phyloP scores from a whole-genome alignment of 2,888 invertebrate genomes.

The Parasteatoda lunata region DNA sequence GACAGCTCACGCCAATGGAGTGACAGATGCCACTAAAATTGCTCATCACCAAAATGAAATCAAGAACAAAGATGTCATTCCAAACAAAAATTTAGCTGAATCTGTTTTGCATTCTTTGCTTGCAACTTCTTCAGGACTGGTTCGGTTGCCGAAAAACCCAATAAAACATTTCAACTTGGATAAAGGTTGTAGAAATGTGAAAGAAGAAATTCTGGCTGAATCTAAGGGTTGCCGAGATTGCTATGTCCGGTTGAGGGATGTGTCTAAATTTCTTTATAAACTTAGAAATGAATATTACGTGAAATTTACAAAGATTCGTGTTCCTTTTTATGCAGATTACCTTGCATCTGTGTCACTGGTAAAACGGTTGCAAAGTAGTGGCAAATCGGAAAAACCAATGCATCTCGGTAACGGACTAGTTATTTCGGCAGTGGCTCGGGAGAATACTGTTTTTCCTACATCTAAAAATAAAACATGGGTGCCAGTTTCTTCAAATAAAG shows the following conservation, averaged over 20 bases:
- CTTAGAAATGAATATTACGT: slow-evolving; percentile 16
- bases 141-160: too few species aligned
- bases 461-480: too few species aligned
- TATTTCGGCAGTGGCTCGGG: too few species aligned
- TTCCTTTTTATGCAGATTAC: slow-evolving; percentile 24
- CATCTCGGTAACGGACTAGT: too few species aligned
- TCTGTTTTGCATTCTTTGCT: too few species aligned
- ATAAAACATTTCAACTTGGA: too few species aligned
- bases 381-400: too few species aligned
- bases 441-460: too few species aligned
- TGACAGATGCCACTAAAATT: neutral
- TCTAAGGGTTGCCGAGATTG: neutral
- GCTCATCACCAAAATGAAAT: neutral
- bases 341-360: neutral
- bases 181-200: neutral
- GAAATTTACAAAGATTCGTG: slow-evolving; percentile 9
- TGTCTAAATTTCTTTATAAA: neutral
- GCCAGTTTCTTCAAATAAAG: too few species aligned
- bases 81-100: neutral
- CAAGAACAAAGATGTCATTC: neutral
- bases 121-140: too few species aligned
- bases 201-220: neutral
- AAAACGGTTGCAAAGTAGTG: too few species aligned
- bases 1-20: neutral
- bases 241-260: neutral